Conservation (phyloP, 2,113 vertebrate genomes). For the Odobenus rosmarus region DNA sequence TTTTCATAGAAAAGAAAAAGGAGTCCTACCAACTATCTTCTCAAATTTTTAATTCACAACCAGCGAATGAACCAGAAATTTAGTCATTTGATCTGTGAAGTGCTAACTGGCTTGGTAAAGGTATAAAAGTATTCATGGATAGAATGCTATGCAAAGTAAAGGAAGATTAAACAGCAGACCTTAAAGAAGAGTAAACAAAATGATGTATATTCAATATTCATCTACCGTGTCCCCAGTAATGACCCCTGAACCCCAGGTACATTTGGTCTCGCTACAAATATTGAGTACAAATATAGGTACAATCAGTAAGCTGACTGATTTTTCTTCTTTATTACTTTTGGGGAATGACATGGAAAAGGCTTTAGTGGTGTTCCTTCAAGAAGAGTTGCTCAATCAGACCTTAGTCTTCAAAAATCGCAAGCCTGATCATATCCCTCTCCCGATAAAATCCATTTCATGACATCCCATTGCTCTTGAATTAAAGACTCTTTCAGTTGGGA, state of each 20-base stretch:
- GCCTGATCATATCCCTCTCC: background rate
- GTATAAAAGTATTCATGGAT: background rate
- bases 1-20: conserved; percentile 4
- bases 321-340: background rate
- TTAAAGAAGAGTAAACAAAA: background rate
- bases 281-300: background rate
- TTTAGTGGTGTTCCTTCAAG: background rate
- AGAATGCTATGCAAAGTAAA: background rate
- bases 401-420: background rate
- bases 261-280: background rate
- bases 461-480: background rate
- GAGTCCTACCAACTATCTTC: background rate
- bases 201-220: background rate
- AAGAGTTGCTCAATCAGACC: background rate
- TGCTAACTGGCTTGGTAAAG: background rate
- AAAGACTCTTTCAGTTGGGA: background rate
- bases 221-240: background rate
- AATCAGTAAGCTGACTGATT: background rate
- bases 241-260: background rate
- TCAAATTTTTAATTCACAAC: background rate
- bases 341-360: background rate
- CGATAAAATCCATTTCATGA: background rate
- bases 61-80: background rate
- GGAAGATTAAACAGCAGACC: background rate
- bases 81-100: background rate